A percentile compares a stretch with the other conserved stretches of the same genome.
These are phyloP conservation scores for Pollenia amentaria DNA, from an alignment of 2,888 invertebrate species.

Conservation along the genomic window DNA sequence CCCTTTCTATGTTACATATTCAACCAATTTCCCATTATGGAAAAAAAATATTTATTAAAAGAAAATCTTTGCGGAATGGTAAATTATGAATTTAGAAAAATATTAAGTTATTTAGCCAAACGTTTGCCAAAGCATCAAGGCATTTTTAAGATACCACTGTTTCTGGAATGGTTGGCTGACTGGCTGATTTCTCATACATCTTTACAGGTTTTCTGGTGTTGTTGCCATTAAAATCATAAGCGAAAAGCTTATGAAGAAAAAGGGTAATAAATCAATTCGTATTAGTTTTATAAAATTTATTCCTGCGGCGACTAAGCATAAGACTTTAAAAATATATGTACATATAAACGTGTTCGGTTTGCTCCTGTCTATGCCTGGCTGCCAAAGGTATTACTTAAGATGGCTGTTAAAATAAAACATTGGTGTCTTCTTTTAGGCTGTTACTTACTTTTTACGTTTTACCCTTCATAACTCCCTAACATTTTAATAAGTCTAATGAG, in stretches of 20 bases:
- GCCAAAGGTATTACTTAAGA: constrained; percentile 60
- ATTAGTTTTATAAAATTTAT: constrained; percentile 84
- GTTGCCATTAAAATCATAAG: constrained; percentile 68
- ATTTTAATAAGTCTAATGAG: constrained; percentile 79
- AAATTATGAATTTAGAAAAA: constrained; percentile 67
- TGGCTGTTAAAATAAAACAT: constrained; percentile 64
- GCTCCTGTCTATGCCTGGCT: constrained; percentile 13
- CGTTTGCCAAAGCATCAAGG: constrained; percentile 58
- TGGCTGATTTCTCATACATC: constrained; percentile 42
- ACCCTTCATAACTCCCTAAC: constrained; percentile 55
- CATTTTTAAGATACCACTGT: constrained; percentile 77
- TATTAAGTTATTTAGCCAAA: constrained; percentile 65
- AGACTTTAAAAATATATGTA: constrained; percentile 61
- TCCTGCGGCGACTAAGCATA: constrained; percentile 80
- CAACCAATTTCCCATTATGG: constrained; percentile 38
- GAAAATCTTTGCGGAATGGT: constrained; percentile 42
- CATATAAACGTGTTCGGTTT: constrained; percentile 47
- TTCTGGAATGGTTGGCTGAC: constrained; percentile 31
- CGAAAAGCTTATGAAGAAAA: constrained; percentile 74
- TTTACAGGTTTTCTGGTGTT: constrained; percentile 31
- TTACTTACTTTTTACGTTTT: constrained; percentile 36
- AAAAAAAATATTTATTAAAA: constrained; percentile 14
- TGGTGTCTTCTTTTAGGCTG: constrained; percentile 74
- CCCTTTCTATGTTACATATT: neutral
- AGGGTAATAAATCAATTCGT: constrained; percentile 84